These are phyloP conservation scores for Drosophila carrolli DNA, from an alignment of 1,140 invertebrate genomes.

Conservation along the genomic window DNA sequence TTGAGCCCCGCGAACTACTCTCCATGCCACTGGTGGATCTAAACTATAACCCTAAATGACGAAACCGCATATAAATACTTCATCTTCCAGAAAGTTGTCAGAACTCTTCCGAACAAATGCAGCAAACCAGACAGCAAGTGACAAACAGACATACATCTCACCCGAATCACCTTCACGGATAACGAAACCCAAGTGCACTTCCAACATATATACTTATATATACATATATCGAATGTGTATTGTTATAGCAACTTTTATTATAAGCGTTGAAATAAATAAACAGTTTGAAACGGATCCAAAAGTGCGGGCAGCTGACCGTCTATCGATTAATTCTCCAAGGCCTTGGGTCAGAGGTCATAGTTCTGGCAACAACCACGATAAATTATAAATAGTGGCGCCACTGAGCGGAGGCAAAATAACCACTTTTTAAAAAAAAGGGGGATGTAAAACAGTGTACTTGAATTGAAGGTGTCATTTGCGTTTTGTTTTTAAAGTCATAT, in stretches of 20 bases:
- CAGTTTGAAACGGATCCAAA: constrained; percentile 65
- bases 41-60: constrained; percentile 43
- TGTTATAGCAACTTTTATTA: constrained; percentile 74
- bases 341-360: neutral
- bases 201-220: constrained; percentile 58
- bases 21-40: constrained; percentile 72
- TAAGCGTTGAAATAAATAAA: constrained; percentile 82
- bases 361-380: neutral
- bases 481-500: too few relatives aligned
- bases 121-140: constrained; percentile 37
- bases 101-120: constrained; percentile 43
- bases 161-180: constrained; percentile 39
- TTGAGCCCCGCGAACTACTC: constrained; percentile 52
- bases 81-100: constrained; percentile 45
- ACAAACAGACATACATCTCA: constrained; percentile 41
- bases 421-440: constrained; percentile 28
- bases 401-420: neutral
- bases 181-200: constrained; percentile 73
- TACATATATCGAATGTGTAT: constrained; percentile 71
- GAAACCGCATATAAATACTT: constrained; percentile 48
- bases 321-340: neutral
- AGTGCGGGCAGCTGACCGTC: neutral
- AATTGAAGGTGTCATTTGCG: neutral
- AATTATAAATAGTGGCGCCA: neutral
- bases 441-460: neutral